Conservation (phyloP, 2,797 vertebrate genomes). For the Amphiprion clarkii region DNA sequence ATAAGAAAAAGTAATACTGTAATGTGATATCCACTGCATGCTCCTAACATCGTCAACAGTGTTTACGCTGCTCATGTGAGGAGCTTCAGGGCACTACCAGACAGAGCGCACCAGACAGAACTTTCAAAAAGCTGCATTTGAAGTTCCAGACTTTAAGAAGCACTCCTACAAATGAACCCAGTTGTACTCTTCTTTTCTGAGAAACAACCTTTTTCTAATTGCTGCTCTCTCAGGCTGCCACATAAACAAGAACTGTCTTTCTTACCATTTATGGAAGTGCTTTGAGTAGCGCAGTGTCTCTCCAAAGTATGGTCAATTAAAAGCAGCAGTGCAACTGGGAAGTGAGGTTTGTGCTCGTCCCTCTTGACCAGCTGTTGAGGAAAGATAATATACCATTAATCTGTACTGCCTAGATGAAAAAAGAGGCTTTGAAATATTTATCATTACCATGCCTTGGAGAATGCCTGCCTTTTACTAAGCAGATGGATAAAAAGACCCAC, state of each 20-base stretch:
- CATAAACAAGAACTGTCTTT: conserved; percentile 57
- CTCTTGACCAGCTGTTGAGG: conserved; percentile 62
- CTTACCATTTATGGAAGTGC: conserved; percentile 79
- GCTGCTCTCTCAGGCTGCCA: conserved; percentile 6
- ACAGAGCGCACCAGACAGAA: neutral
- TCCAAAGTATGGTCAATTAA: conserved; percentile 66
- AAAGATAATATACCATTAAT: conserved; percentile 73
- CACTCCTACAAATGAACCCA: neutral
- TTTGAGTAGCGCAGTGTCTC: conserved; percentile 39
- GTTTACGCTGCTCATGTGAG: conserved; percentile 31
- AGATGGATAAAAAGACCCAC: conserved; percentile 65
- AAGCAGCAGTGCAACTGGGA: conserved; percentile 71
- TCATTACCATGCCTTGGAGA: conserved; percentile 45
- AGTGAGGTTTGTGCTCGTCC: conserved; percentile 65
- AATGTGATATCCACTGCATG: conserved; percentile 37
- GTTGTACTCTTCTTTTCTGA: conserved; percentile 14
- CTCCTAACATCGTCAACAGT: conserved; percentile 25
- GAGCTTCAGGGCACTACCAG: neutral
- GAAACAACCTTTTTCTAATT: conserved; percentile 18
- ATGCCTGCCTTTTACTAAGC: conserved; percentile 55
- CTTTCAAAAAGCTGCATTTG: neutral
- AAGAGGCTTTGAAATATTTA: conserved; percentile 72
- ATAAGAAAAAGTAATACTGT: conserved; percentile 38
- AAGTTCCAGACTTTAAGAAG: conserved; percentile 3
- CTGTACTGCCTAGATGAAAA: conserved; percentile 48